phyloP scores from a whole-genome alignment of 30 jellyfish, hydroid and myxozoan species.

The Hydractinia symbiolongicarpus region DNA sequence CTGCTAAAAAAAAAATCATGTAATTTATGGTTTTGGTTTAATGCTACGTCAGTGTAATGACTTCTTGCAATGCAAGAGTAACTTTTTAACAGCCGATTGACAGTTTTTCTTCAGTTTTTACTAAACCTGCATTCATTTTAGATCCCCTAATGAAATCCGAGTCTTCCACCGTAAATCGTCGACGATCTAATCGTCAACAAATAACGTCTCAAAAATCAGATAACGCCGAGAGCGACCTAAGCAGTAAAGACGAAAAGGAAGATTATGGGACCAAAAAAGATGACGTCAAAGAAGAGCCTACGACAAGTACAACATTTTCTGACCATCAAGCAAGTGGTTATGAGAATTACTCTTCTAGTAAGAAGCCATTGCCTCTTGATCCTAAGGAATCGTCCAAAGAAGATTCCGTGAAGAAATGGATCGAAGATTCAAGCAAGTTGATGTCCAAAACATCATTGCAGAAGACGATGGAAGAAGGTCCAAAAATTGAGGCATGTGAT shows the following conservation, averaged over 20 bases:
- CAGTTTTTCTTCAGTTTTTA: not conserved
- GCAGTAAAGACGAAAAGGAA: slow-evolving; percentile 30
- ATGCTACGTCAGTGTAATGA: not conserved
- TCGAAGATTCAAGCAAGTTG: slow-evolving; percentile 25
- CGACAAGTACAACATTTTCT: not conserved
- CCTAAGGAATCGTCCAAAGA: slow-evolving; percentile 29
- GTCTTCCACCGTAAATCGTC: slow-evolving; percentile 6
- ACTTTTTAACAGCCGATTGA: not conserved
- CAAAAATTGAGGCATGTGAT: not conserved
- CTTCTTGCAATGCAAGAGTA: not conserved
- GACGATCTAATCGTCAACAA: slow-evolving; percentile 41
- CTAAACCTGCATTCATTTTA: not conserved
- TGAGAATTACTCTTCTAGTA: not conserved
- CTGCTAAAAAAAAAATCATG: no score
- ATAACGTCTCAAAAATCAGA: not conserved
- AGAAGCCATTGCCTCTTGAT: not conserved
- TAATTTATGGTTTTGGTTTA: no score
- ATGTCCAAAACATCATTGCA: not conserved
- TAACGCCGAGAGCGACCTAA: slow-evolving; percentile 24
- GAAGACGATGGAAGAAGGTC: not conserved
- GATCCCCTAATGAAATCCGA: slow-evolving; percentile 29
- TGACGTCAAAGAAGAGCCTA: slow-evolving; percentile 12
- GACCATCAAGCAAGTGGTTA: not conserved
- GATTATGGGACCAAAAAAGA: slow-evolving; percentile 22
- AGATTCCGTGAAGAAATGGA: slow-evolving; percentile 46